Percentiles rank a stretch among this genome's conserved stretches.
Evolutionary conservation across 2,888 invertebrate species (phyloP).

Genomic region (Arrhopalites spinosus): DNA sequence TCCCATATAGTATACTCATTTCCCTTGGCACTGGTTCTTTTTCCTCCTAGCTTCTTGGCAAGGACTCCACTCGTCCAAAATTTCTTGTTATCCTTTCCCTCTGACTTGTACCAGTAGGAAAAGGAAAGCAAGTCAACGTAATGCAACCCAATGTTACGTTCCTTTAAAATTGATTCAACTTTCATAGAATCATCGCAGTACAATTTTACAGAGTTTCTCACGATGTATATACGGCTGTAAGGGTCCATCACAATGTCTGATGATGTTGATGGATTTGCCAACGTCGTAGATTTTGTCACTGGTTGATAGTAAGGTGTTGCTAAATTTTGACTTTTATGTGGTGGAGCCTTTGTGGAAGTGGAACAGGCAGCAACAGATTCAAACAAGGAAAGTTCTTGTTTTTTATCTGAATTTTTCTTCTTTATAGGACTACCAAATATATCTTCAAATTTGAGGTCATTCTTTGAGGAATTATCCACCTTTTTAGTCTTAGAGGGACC

Average conservation of each 20-base stretch:
- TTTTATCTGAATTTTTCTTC: conserved; percentile 26
- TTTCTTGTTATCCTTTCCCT: conserved; percentile 42
- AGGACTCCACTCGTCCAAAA: conserved; percentile 52
- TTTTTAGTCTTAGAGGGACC: not conserved
- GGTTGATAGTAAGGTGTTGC: not conserved
- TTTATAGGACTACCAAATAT: conserved; percentile 50
- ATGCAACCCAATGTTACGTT: conserved; percentile 46
- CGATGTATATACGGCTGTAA: conserved; percentile 40
- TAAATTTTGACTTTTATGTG: not conserved
- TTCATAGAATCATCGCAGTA: conserved; percentile 43
- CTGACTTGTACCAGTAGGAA: conserved; percentile 39
- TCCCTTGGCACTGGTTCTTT: conserved; percentile 50
- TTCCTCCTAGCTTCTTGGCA: conserved; percentile 40
- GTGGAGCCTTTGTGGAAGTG: not conserved
- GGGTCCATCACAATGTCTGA: conserved; percentile 46
- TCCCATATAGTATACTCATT: conserved; percentile 53
- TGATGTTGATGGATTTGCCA: not conserved
- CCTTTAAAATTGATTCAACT: conserved; percentile 44
- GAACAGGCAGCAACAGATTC: not conserved
- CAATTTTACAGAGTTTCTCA: conserved; percentile 44
- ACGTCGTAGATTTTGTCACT: not conserved
- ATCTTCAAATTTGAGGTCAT: conserved; percentile 40
- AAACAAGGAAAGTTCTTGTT: not conserved
- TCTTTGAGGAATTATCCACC: not conserved
- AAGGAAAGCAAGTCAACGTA: conserved; percentile 40